Evolutionary conservation across 1,140 invertebrate species (phyloP).

Genomic region (Arctopsyche grandis): DNA sequence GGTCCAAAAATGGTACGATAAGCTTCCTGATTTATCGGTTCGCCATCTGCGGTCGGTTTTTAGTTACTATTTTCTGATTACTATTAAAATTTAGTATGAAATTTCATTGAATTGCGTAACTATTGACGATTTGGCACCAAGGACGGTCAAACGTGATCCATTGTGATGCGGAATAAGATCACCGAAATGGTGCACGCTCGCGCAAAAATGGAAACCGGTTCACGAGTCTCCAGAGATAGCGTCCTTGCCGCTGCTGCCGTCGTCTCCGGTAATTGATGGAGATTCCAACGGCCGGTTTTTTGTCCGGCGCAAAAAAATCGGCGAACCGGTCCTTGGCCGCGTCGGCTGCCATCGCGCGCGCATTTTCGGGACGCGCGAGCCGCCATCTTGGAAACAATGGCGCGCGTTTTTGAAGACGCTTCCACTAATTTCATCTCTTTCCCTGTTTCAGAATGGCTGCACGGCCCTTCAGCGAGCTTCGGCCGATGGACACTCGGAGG

Average conservation of each 20-base stretch:
- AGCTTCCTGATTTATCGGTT: too few relatives aligned
- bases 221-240: slow-evolving; percentile 14
- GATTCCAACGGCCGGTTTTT: slow-evolving; percentile 24
- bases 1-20: too few relatives aligned
- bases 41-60: too few relatives aligned
- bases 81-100: too few relatives aligned
- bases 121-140: too few relatives aligned
- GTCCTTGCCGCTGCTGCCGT: slow-evolving; percentile 5
- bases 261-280: slow-evolving; percentile 20
- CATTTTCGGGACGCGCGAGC: neutral
- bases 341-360: too few relatives aligned
- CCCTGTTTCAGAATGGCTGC: slow-evolving; percentile 74
- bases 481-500: slow-evolving; percentile 83
- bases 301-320: neutral
- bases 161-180: neutral
- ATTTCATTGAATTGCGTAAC: too few relatives aligned
- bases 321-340: neutral
- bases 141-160: neutral
- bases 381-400: neutral
- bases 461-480: slow-evolving; percentile 83
- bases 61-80: too few relatives aligned
- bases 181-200: neutral
- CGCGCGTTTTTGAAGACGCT: neutral
- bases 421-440: slow-evolving; percentile 12
- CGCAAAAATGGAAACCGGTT: neutral